Conservation (phyloP, 2,113 vertebrate species). For the Chaetodon trifascialis region DNA sequence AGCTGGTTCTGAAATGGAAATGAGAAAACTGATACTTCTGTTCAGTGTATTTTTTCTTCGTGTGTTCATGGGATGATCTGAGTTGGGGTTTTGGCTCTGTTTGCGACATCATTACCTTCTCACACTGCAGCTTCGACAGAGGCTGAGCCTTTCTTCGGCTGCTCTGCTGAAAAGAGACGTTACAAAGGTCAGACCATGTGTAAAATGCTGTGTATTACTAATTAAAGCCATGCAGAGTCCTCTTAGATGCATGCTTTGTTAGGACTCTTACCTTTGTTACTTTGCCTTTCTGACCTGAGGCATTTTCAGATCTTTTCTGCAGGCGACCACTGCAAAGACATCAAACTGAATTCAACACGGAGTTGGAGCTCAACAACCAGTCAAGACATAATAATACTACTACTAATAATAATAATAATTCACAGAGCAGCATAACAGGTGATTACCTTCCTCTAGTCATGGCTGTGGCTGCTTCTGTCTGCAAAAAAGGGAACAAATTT, state of each 20-base stretch:
- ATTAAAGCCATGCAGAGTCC: not conserved
- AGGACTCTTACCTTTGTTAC: conserved; percentile 79
- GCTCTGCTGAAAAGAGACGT: conserved; percentile 79
- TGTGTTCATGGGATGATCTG: no score
- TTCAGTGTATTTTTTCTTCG: no score
- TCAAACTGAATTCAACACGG: not conserved
- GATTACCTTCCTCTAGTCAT: conserved; percentile 91
- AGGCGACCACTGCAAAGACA: conserved; percentile 85
- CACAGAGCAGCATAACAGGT: not conserved
- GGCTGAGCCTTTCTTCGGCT: conserved; percentile 80
- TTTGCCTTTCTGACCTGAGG: conserved; percentile 51
- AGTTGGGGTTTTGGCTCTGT: no score
- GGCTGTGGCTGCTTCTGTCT: conserved; percentile 46
- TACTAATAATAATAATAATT: not conserved
- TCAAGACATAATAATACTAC: not conserved
- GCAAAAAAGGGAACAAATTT: not conserved
- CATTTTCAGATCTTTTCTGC: conserved; percentile 84
- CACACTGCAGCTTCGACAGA: conserved; percentile 49
- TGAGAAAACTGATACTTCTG: not conserved
- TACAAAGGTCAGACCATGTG: not conserved
- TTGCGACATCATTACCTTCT: conserved; percentile 30
- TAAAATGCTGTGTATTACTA: not conserved
- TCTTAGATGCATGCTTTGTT: conserved; percentile 37
- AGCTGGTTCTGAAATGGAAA: conserved; percentile 85
- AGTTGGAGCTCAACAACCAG: not conserved